Evolutionary conservation across 2,797 vertebrate species (phyloP).

Genomic region (Falco rusticolus): DNA sequence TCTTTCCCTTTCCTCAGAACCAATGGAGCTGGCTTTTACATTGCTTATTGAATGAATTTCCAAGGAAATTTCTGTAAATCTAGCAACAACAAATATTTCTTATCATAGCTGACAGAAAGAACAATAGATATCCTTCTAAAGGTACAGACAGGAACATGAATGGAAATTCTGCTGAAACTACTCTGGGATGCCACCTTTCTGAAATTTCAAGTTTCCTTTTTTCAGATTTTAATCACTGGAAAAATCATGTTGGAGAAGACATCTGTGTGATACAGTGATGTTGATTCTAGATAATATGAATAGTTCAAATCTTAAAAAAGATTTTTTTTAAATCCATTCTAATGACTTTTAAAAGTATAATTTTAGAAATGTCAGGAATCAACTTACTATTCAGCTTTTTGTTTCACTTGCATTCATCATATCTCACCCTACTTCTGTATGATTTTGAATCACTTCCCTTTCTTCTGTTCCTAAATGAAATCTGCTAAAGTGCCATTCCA

Average conservation of each 20-base stretch:
- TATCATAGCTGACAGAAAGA: slow-evolving; percentile 20
- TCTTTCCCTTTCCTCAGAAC: background rate
- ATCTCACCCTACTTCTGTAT: background rate
- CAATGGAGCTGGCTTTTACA: background rate
- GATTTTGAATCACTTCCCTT: background rate
- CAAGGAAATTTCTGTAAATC: background rate
- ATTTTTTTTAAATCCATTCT: background rate
- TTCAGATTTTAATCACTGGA: background rate
- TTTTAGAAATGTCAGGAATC: slow-evolving; percentile 1
- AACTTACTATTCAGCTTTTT: background rate
- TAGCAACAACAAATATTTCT: background rate
- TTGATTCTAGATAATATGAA: background rate
- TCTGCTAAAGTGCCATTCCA: background rate
- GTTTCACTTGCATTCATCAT: background rate
- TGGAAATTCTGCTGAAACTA: slow-evolving; percentile 5
- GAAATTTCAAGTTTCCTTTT: background rate
- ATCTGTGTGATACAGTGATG: background rate
- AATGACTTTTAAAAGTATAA: background rate
- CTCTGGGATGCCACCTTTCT: slow-evolving; percentile 19
- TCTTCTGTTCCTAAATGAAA: slow-evolving; percentile 7
- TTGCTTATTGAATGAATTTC: background rate
- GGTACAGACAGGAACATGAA: background rate
- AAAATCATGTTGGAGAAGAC: background rate
- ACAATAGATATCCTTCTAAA: slow-evolving; percentile 30
- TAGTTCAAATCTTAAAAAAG: background rate